Evolutionary conservation across 2,113 vertebrate species (phyloP).

Genomic region (Promerops cafer): DNA sequence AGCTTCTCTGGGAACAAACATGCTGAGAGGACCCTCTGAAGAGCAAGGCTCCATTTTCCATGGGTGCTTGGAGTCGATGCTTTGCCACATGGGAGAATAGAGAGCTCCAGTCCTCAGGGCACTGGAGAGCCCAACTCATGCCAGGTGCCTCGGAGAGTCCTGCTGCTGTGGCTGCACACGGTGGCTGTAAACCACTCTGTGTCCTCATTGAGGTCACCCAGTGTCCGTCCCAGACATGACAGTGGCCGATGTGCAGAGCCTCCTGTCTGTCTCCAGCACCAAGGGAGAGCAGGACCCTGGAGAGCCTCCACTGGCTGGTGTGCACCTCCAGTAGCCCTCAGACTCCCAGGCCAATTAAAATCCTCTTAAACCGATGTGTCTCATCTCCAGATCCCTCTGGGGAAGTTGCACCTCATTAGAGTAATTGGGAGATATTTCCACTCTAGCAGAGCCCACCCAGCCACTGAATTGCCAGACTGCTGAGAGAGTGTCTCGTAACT

Average conservation of each 20-base stretch:
- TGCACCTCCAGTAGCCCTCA: background rate
- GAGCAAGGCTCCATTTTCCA: background rate
- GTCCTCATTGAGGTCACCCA: rapidly evolving
- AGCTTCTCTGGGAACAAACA: background rate
- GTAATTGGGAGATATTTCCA: conserved; percentile 23
- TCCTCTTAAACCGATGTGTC: background rate
- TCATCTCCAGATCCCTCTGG: background rate
- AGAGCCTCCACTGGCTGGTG: background rate
- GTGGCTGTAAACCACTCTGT: background rate
- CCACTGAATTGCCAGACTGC: background rate
- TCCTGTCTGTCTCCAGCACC: background rate
- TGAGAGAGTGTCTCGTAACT: background rate
- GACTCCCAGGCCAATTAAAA: conserved; percentile 51
- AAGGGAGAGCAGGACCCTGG: background rate
- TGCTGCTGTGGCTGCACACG: background rate
- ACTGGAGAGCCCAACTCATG: rapidly evolving
- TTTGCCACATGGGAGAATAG: rapidly evolving
- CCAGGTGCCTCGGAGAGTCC: background rate
- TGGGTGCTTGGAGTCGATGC: background rate
- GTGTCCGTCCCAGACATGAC: background rate
- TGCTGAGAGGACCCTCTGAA: background rate
- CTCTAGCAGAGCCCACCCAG: background rate
- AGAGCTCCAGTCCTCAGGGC: background rate
- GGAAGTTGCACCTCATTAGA: conserved; percentile 31
- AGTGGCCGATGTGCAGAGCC: rapidly evolving